Conservation (phyloP, 2,797 vertebrate species). For the Ispidina picta region DNA sequence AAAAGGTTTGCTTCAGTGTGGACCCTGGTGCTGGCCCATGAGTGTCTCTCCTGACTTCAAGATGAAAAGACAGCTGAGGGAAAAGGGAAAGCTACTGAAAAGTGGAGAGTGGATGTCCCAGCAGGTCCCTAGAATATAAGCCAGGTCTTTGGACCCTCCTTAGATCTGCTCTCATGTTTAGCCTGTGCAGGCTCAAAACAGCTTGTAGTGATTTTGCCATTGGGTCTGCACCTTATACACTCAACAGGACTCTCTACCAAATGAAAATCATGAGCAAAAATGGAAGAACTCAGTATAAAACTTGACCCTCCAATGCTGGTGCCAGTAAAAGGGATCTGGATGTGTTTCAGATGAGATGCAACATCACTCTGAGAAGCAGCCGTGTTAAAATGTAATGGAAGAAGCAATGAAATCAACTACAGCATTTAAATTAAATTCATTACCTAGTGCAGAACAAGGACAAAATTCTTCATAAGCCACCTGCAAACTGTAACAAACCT, state of each 20-base stretch:
- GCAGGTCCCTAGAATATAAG: background rate
- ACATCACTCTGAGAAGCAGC: background rate
- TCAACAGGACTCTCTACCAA: background rate
- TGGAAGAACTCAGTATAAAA: background rate
- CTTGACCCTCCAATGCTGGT: rapidly evolving
- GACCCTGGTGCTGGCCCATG: background rate
- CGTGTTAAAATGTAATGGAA: background rate
- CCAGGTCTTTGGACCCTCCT: background rate
- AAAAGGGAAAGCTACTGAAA: background rate
- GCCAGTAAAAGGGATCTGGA: background rate
- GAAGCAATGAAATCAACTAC: background rate
- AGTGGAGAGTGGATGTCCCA: background rate
- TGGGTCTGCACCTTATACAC: background rate
- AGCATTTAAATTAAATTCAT: background rate
- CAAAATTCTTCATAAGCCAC: background rate
- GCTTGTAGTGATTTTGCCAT: background rate
- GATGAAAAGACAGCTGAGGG: background rate
- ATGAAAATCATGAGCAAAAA: background rate
- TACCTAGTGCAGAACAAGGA: background rate
- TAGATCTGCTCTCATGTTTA: background rate
- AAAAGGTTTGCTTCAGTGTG: background rate
- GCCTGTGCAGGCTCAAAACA: background rate
- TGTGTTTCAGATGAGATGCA: background rate
- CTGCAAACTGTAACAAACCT: background rate
- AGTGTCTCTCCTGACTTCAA: background rate